These are phyloP conservation scores for Oenanthe melanoleuca DNA, from an alignment of 2,113 vertebrate species.

Conservation along the genomic window DNA sequence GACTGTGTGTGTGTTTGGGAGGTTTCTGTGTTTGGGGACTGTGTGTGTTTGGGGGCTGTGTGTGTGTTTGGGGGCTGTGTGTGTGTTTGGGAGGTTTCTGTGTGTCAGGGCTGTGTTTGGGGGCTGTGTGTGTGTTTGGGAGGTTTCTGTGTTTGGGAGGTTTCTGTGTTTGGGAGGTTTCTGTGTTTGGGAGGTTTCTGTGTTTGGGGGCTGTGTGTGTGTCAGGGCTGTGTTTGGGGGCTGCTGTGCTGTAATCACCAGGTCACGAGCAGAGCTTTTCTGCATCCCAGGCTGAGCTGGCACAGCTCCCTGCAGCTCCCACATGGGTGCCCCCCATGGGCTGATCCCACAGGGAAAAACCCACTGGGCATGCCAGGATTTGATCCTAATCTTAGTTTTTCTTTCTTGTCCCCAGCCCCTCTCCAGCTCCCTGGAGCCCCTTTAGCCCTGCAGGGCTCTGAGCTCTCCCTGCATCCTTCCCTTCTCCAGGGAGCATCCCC, in stretches of 20 bases:
- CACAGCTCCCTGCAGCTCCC: background rate
- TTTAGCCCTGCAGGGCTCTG: fast-evolving
- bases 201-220: background rate
- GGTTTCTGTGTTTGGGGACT: background rate
- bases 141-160: background rate
- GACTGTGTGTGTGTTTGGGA: no score
- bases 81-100: no score
- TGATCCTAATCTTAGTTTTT: background rate
- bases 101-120: background rate
- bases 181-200: no score
- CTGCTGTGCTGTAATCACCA: no score
- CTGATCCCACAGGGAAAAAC: background rate
- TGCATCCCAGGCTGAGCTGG: no score
- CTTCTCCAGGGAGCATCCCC: background rate
- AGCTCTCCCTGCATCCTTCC: background rate
- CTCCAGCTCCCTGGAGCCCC: background rate
- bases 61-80: background rate
- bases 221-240: background rate
- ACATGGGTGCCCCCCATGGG: background rate
- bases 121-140: background rate
- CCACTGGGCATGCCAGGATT: background rate
- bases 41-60: background rate
- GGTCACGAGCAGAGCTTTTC: no score
- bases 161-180: background rate
- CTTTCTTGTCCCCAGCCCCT: background rate